Conservation (phyloP, 2,113 vertebrate genomes). For the Crotalus horridus region DNA sequence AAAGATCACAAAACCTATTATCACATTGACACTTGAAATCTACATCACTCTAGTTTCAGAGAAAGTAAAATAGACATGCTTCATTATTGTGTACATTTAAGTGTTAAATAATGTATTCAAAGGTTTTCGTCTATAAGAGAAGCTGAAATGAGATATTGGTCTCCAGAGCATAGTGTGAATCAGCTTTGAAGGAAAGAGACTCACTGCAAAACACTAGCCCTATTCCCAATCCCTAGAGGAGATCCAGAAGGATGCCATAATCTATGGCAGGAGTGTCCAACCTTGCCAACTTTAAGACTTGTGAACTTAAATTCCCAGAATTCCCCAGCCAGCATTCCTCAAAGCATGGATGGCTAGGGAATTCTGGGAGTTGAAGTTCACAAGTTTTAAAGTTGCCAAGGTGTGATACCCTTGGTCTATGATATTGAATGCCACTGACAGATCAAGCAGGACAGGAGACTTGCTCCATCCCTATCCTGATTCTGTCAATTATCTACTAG, state of each 20-base stretch:
- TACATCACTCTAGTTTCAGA: constrained; percentile 57
- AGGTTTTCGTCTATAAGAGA: constrained; percentile 66
- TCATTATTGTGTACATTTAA: constrained; percentile 56
- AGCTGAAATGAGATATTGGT: constrained; percentile 69
- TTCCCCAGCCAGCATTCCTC: background rate
- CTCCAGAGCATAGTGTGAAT: constrained; percentile 64
- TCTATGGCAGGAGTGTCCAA: too few relatives aligned
- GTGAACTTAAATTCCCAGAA: background rate
- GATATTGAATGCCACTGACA: background rate
- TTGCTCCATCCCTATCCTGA: background rate
- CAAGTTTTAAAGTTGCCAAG: background rate
- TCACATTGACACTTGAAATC: constrained; percentile 57
- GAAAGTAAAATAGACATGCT: constrained; percentile 56
- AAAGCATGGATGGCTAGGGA: background rate
- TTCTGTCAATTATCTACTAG: background rate
- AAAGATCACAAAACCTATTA: constrained; percentile 67
- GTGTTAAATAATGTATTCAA: constrained; percentile 51
- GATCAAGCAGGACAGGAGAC: background rate
- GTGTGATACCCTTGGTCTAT: background rate
- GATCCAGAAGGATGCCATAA: background rate
- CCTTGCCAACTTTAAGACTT: too few relatives aligned
- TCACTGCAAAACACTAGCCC: constrained; percentile 62
- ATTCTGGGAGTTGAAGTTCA: background rate
- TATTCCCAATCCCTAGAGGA: constrained; percentile 19
- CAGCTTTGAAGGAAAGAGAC: constrained; percentile 66